A percentile compares a stretch with the other conserved stretches of the same genome.
Conservation (phyloP, 2,888 invertebrate genomes). For the Apoderus coryli region DNA sequence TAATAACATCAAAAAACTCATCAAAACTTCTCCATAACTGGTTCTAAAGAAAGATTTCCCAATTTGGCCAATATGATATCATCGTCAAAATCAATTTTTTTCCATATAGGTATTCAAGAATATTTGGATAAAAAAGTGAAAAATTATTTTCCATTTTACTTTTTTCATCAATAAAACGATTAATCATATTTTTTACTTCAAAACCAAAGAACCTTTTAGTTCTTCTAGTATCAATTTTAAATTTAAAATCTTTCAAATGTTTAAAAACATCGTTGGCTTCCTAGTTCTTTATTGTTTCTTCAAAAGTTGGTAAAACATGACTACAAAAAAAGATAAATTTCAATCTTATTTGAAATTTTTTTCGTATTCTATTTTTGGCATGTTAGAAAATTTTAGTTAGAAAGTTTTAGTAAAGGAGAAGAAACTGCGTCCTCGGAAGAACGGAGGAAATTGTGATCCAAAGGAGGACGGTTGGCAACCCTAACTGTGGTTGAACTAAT, state of each 20-base stretch:
- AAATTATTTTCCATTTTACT: conserved; percentile 2
- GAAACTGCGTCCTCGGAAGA: no score
- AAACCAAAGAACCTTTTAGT: conserved; percentile 2
- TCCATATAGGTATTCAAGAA: background rate
- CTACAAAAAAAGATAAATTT: conserved; percentile 2
- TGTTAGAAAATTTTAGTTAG: no score
- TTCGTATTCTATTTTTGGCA: no score
- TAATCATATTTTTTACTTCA: conserved; percentile 2
- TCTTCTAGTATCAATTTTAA: conserved; percentile 2
- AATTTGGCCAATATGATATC: conserved; percentile 1
- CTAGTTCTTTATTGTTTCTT: conserved; percentile 4
- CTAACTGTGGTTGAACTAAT: no score
- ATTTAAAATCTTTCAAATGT: conserved; percentile 2
- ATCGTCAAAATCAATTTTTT: conserved; percentile 2
- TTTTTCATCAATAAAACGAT: conserved; percentile 3
- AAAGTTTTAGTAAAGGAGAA: no score
- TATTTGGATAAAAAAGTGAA: conserved; percentile 1
- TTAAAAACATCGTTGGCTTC: conserved; percentile 5
- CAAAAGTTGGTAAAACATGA: conserved; percentile 6
- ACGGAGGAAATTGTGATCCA: no score
- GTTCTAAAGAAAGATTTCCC: conserved; percentile 1
- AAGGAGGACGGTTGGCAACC: no score
- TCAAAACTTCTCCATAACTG: background rate
- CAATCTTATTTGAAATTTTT: no score
- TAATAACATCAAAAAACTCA: no score